Evolutionary conservation across 2,797 vertebrate species (phyloP).

Genomic region (Pogonophryne albipinna): DNA sequence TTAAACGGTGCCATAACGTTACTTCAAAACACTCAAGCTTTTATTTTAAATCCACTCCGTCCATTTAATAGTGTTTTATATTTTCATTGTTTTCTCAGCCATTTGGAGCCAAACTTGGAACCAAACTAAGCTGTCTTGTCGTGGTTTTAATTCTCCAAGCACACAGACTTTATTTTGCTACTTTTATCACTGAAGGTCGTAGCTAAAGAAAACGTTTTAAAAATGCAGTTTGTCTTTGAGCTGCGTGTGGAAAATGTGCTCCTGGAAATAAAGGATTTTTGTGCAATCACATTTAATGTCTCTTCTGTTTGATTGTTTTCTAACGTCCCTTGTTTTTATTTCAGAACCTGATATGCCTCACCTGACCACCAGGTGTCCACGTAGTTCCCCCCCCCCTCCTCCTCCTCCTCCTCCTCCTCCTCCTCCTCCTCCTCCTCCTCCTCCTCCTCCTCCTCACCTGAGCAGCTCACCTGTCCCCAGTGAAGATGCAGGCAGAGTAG

Average conservation of each 20-base stretch:
- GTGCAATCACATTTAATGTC: conserved; percentile 72
- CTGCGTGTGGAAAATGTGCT: conserved; percentile 69
- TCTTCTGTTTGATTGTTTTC: background rate
- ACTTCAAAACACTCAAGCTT: conserved; percentile 22
- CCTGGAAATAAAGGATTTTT: conserved; percentile 80
- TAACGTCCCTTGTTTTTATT: conserved; percentile 20
- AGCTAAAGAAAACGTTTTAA: conserved; percentile 31
- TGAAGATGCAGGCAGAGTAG: conserved; percentile 12
- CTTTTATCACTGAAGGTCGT: conserved; percentile 67
- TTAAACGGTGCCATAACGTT: conserved; percentile 65
- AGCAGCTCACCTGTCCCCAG: conserved; percentile 1
- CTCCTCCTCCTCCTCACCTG: background rate
- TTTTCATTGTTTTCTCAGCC: conserved; percentile 7
- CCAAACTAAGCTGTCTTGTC: conserved; percentile 48
- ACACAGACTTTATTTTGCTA: conserved; percentile 71
- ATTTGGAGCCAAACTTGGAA: conserved; percentile 27
- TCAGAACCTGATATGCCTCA: conserved; percentile 20
- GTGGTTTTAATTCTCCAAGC: conserved; percentile 46
- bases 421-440: too few species aligned
- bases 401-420: background rate
- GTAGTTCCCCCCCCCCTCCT: background rate
- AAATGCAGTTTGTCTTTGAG: conserved; percentile 71
- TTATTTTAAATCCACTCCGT: conserved; percentile 35
- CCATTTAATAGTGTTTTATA: conserved; percentile 19
- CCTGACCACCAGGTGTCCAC: conserved; percentile 23